A percentile compares a stretch with the other conserved stretches of the same genome.
phyloP scores from a whole-genome alignment of 2,113 vertebrate genomes.

The Gasterosteus nipponicus region DNA sequence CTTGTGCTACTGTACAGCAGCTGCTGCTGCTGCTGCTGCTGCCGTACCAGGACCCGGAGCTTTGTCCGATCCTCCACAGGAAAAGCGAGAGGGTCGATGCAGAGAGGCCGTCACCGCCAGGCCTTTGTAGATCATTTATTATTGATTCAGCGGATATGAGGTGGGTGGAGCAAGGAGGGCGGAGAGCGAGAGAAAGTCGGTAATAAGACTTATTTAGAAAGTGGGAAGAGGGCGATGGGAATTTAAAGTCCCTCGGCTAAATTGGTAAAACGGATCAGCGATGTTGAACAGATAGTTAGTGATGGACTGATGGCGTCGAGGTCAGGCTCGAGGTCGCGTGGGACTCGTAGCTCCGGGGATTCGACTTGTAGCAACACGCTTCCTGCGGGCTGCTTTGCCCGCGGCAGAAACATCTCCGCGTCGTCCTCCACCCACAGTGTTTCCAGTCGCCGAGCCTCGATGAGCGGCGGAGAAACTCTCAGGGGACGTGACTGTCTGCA shows the following conservation, averaged over 20 bases:
- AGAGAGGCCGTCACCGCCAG: conserved; percentile 57
- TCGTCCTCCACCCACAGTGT: conserved; percentile 25
- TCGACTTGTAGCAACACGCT: conserved; percentile 35
- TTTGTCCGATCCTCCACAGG: conserved; percentile 36
- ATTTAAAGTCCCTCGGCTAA: neutral
- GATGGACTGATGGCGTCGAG: conserved; percentile 18
- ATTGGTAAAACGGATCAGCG: neutral
- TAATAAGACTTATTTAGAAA: neutral
- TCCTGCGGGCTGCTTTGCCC: conserved; percentile 51
- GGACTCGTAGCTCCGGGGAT: conserved; percentile 40
- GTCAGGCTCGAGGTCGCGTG: conserved; percentile 1
- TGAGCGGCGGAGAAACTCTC: conserved; percentile 4
- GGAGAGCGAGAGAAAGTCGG: conserved; percentile 25
- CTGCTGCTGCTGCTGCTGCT: neutral
- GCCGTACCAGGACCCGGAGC: conserved; percentile 43
- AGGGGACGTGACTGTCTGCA: neutral
- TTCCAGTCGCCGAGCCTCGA: neutral
- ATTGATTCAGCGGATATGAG: conserved; percentile 60
- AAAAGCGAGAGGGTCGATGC: conserved; percentile 46
- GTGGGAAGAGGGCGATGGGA: neutral
- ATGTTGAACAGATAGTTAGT: neutral
- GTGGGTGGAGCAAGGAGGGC: conserved; percentile 30
- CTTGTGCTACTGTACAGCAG: conserved; percentile 34
- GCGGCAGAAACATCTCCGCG: conserved; percentile 53
- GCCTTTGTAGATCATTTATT: conserved; percentile 65